A percentile compares a stretch with the other conserved stretches of the same genome.
Evolutionary conservation across 2,888 invertebrate species (phyloP).

Genomic region (Sturmia bella): DNA sequence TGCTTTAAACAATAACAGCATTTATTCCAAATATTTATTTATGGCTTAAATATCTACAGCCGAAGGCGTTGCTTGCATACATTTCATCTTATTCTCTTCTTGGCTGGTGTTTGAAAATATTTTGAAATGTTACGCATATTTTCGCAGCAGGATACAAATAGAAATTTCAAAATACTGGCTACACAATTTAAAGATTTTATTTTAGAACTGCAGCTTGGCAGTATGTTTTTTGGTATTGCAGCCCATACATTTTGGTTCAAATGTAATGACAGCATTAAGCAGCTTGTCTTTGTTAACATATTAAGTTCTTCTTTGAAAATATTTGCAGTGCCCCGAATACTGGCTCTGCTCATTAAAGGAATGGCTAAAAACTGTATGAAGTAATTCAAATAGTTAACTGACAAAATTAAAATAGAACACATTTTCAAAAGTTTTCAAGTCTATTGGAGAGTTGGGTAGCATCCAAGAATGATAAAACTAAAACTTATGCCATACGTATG

Average conservation of each 20-base stretch:
- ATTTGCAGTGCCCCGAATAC: no score
- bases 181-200: constrained; percentile 20
- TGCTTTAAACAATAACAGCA: constrained; percentile 16
- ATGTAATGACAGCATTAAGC: constrained; percentile 50
- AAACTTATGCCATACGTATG: no score
- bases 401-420: no score
- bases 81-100: background rate
- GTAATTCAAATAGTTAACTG: no score
- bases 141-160: constrained; percentile 53
- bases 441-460: no score
- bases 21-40: constrained; percentile 7
- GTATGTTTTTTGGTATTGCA: constrained; percentile 10
- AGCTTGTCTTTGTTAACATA: background rate
- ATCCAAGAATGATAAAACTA: no score
- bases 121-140: constrained; percentile 53
- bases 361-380: no score
- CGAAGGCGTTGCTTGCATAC: constrained; percentile 47
- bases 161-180: constrained; percentile 1
- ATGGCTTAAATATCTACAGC: background rate
- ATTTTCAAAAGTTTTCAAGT: no score
- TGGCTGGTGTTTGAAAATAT: constrained; percentile 22
- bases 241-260: constrained; percentile 61
- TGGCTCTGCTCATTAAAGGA: no score
- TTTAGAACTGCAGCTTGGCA: constrained; percentile 26
- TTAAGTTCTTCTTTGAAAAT: no score